Percentiles rank a stretch among this genome's conserved stretches.
Evolutionary conservation across 2,888 invertebrate genomes (phyloP).

Genomic region (Leptarthrus brevirostris): DNA sequence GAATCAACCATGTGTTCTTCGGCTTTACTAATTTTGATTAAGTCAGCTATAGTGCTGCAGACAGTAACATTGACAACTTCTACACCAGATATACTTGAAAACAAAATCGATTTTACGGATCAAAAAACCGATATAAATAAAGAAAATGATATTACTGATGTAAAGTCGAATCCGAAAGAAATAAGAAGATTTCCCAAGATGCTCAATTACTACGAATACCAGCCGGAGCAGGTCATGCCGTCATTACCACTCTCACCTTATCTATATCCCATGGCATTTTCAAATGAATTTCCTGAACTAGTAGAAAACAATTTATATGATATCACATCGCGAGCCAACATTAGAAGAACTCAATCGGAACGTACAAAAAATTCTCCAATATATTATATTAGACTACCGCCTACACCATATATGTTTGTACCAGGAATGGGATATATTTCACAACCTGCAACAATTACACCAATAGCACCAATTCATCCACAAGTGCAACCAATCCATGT

Average conservation of each 20-base stretch:
- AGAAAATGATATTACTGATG: too few relatives aligned
- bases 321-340: not conserved
- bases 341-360: not conserved
- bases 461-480: not conserved
- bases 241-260: not conserved
- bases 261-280: not conserved
- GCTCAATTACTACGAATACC: conserved; percentile 30
- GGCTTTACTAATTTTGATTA: too few relatives aligned
- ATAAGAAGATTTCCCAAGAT: conserved; percentile 20
- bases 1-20: not conserved
- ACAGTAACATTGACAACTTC: not conserved
- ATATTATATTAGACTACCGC: conserved; percentile 86
- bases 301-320: not conserved
- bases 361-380: conserved; percentile 77
- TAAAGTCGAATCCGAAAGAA: not conserved
- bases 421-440: conserved; percentile 88
- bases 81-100: not conserved
- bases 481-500: conserved; percentile 55
- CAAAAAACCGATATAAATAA: too few relatives aligned
- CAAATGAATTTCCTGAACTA: not conserved
- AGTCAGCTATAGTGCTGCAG: not conserved
- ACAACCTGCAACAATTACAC: conserved; percentile 72
- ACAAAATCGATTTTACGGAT: too few relatives aligned
- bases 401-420: conserved; percentile 86
- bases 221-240: not conserved